Base-by-base conservation (phyloP, 1,140 invertebrate species). In the Drosophila nasuta region DNA sequence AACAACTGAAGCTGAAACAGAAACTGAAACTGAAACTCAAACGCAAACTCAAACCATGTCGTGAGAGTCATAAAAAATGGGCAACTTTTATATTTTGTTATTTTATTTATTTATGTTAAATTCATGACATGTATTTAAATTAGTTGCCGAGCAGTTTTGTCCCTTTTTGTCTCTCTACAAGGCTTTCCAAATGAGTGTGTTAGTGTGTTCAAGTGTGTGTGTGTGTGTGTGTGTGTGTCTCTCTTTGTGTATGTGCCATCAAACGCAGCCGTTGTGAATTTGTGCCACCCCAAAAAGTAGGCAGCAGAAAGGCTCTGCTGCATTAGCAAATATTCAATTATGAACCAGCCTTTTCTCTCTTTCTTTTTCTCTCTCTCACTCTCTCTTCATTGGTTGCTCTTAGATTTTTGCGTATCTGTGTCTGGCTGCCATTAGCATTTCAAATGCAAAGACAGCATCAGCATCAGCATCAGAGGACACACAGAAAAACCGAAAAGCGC, bases 91-190 rank as follows among this genome's bases (percentile, higher is more conserved):
- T 67, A 56, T 57, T 48, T 62, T 64, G 20, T 25, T 64, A 67
- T 51, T 60, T 68, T 33, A 82, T 60, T 58, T 86, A 77, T 79
- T 82, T 86, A 87, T 87, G 83, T 80, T 80, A 88, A 87, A 87
- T 88, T 87, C 83, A 87, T 88, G 83, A 88, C 73, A 65, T 70
- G 68, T 87, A 87, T 87, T 87, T 88, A 87, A 88, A 87, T 87
- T 87, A 88, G 77, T 88, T 88, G 78, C 65, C 73, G 43, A 77
- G 54, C 80, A 75, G 83, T 83, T 83, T 82, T 86, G 81, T 49
- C 67, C 52, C 75, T 67, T 73, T 63, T 75, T 58, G 28, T 51
- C 15, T 38, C 13, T 57, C 11, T 51, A 20, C 20, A 20, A 20
- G 20, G 20, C 3, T 25, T 13, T 54, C 1, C 13, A 10, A 30